phyloP scores from a whole-genome alignment of 2,888 invertebrate genomes.

The Drosophila putrida region DNA sequence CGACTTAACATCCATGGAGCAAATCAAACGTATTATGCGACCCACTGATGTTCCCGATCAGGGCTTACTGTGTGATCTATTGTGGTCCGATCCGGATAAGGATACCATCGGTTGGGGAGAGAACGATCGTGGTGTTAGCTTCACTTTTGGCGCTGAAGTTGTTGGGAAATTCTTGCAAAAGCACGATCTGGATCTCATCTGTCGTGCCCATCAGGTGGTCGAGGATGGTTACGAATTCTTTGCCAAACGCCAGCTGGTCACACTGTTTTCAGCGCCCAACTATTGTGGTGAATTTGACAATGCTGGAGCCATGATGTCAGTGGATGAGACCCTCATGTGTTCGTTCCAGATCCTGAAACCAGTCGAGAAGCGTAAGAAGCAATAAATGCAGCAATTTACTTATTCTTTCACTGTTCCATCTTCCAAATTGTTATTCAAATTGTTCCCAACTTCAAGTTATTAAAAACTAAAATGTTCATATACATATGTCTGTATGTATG shows the following conservation, averaged over 20 bases:
- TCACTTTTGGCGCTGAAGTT: slow-evolving; percentile 98
- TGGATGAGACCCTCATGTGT: slow-evolving; percentile 97
- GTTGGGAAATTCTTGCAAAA: slow-evolving; percentile 88
- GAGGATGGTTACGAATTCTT: slow-evolving; percentile 99
- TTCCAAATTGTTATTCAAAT: slow-evolving; percentile 27
- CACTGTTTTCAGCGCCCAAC: slow-evolving; percentile 94
- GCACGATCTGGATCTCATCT: slow-evolving; percentile 99
- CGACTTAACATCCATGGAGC: slow-evolving; percentile 97
- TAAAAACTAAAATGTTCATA: no score
- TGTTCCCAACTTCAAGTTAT: no score
- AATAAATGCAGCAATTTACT: neutral
- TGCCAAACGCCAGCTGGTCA: slow-evolving; percentile 97
- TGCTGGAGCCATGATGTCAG: slow-evolving; percentile 97
- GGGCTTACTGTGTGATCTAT: slow-evolving; percentile 96
- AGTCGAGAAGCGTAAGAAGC: slow-evolving; percentile 63
- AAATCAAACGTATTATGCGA: slow-evolving; percentile 97
- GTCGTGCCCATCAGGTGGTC: slow-evolving; percentile 98
- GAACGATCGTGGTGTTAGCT: slow-evolving; percentile 99
- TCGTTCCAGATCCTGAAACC: slow-evolving; percentile 88
- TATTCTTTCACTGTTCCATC: slow-evolving; percentile 6
- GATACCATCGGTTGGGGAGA: slow-evolving; percentile 99
- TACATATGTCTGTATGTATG: neutral
- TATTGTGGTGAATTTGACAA: slow-evolving; percentile 93
- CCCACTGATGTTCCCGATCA: slow-evolving; percentile 98
- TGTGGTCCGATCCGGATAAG: slow-evolving; percentile 98